Evolutionary conservation across 2,113 vertebrate species (phyloP), one percentile per base, ranked within the genome.

Genomic region (Grus americana): DNA sequence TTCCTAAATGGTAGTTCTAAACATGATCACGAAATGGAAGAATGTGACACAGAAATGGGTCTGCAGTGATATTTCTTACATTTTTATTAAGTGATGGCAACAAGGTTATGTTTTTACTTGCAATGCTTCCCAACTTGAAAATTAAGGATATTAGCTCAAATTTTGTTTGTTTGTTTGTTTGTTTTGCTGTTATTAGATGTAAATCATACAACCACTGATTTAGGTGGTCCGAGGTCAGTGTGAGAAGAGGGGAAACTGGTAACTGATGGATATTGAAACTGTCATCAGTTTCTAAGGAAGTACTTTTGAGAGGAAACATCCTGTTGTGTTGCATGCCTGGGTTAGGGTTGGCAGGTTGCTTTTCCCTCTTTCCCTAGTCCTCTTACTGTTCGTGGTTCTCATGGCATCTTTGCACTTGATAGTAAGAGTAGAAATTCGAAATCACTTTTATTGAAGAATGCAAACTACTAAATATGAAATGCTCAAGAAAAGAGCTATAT

Each of bases 31-130:
- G 99, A 99, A 97, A 98, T 99, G 80, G 99, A 99, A 95, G 99
- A 99, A 97, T 99, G 99, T 97, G 99, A 99, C 94, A 99, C 99
- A 78, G 99, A 99, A 98, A 99, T 99, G 99, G 99, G 99, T 99
- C 98, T 98, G 98, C 96, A 99, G 97, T 97, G 97, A 97, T 97
- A 98, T 97, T 98, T 98, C 92, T 98, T 98, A 97, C 90, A 91
- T 98, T 98, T 98, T 98, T 97, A 98, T 98, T 98, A 97, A 97
- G 90, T 98, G 95, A 95, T 98, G 97, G 87, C 95, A 97, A 91
- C 96, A 97, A 96, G 97, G 96, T 98, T 98, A 97, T 97, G 96
- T 97, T 98, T 97, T 98, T 97, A 98, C 92, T 98, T 98, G 97
- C 97, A 97, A 96, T 98, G 96, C 97, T 97, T 97, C 95, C 96